A percentile compares a stretch with the other conserved stretches of the same genome.
These are phyloP conservation scores for Climacteris rufus DNA, from an alignment of 2,113 vertebrate genomes.

Conservation along the genomic window DNA sequence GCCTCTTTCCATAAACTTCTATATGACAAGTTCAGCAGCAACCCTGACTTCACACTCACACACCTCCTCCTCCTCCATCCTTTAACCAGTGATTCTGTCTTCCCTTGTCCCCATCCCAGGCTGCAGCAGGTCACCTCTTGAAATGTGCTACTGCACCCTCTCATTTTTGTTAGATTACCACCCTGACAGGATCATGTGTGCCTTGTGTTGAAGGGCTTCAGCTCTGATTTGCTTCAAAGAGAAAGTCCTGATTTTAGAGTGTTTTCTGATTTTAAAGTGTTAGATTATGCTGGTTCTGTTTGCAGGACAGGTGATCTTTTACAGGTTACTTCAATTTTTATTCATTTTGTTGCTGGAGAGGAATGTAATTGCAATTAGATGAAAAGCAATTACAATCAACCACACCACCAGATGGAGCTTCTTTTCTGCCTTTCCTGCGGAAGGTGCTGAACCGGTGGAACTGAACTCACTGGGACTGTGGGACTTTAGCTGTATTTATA, in stretches of 20 bases:
- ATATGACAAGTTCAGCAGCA: not conserved
- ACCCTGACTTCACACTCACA: not conserved
- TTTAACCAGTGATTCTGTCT: not conserved
- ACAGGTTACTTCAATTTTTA: not conserved
- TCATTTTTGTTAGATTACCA: not conserved
- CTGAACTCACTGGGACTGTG: not conserved
- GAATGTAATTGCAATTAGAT: not conserved
- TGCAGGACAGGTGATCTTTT: not conserved
- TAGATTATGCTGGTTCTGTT: not conserved
- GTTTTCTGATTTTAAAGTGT: not conserved
- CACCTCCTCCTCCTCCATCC: not conserved
- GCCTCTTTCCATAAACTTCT: not conserved
- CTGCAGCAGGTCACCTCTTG: not conserved
- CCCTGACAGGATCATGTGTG: not conserved
- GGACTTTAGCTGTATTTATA: not conserved
- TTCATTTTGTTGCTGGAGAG: not conserved
- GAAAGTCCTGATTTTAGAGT: not conserved
- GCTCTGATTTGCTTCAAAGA: not conserved
- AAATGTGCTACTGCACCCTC: not conserved
- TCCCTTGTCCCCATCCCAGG: not conserved
- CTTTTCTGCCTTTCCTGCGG: conserved; percentile 12
- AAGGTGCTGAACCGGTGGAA: not conserved
- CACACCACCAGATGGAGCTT: conserved; percentile 50
- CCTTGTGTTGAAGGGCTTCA: not conserved
- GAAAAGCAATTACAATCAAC: not conserved